These are phyloP conservation scores for Coreius guichenoti DNA, from an alignment of 2,797 vertebrate species.

Conservation along the genomic window DNA sequence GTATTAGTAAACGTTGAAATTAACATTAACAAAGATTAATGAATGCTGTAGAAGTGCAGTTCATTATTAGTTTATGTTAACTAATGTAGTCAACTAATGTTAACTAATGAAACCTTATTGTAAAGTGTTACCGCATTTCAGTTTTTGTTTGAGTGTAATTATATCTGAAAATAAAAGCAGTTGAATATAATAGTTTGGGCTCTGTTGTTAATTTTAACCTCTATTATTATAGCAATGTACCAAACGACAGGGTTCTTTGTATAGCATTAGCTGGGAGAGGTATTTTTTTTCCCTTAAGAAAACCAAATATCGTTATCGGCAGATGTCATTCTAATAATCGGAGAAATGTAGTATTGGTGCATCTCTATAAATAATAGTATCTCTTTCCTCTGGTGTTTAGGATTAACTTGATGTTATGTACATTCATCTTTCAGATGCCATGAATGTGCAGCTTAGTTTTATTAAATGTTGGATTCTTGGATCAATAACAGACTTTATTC, in stretches of 20 bases:
- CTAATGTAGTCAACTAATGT: too few species aligned
- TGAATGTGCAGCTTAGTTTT: not conserved
- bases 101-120: too few species aligned
- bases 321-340: not conserved
- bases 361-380: not conserved
- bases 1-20: too few species aligned
- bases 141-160: too few species aligned
- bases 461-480: not conserved
- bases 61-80: too few species aligned
- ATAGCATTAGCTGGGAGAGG: not conserved
- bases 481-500: conserved; percentile 1
- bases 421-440: not conserved
- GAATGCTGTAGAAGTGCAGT: too few species aligned
- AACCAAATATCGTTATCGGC: not conserved
- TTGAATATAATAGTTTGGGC: not conserved
- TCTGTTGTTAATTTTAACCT: not conserved
- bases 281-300: not conserved
- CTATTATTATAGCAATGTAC: not conserved
- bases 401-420: not conserved
- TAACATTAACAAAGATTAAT: too few species aligned
- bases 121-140: too few species aligned
- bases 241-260: not conserved
- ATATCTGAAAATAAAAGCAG: not conserved
- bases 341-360: not conserved
- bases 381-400: not conserved